Conservation (phyloP, 2,797 vertebrate species). For the Centroberyx gerrardi region DNA sequence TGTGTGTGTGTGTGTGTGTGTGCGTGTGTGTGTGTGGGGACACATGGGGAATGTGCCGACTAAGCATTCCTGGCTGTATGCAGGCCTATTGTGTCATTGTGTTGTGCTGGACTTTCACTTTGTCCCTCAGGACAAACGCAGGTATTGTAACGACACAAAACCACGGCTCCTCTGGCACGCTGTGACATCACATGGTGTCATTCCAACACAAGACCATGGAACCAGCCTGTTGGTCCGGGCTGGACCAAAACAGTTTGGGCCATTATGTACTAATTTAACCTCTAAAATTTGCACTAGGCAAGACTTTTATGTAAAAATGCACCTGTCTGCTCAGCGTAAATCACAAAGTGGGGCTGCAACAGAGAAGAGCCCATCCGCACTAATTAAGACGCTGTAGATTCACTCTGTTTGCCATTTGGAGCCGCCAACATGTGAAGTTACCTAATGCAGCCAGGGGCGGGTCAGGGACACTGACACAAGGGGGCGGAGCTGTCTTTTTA, state of each 20-base stretch:
- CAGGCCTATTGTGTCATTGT: conserved; percentile 3
- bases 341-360: no score
- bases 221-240: neutral
- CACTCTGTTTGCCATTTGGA: no score
- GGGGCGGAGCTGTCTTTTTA: no score
- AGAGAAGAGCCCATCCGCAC: no score
- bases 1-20: conserved; percentile 9
- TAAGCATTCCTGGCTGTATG: conserved; percentile 30
- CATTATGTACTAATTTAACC: no score
- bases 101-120: conserved; percentile 32
- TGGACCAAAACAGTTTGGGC: neutral
- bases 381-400: no score
- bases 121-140: conserved; percentile 34
- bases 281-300: no score
- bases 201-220: neutral
- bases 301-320: no score
- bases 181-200: conserved; percentile 3
- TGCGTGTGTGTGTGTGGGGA: conserved; percentile 11
- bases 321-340: no score
- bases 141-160: conserved; percentile 16
- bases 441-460: no score
- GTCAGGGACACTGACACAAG: no score
- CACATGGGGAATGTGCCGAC: conserved; percentile 47
- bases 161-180: neutral
- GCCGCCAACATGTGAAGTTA: no score